A percentile compares a stretch with the other conserved stretches of the same genome.
phyloP scores from a whole-genome alignment of 2,888 invertebrate genomes.

The Podotricha telesiphe region DNA sequence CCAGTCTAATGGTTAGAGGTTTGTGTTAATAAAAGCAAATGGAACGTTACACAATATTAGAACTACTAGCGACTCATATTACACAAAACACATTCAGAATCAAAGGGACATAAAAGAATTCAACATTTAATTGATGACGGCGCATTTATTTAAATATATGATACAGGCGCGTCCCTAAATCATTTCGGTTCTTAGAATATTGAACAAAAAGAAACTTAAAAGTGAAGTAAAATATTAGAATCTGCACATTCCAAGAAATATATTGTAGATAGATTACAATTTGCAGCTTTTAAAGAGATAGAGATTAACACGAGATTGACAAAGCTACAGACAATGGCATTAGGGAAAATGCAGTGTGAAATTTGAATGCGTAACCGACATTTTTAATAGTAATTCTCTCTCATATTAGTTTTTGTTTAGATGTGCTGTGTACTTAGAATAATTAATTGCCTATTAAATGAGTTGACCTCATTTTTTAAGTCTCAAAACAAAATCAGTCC shows the following conservation, averaged over 20 bases:
- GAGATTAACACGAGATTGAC: conserved; percentile 27
- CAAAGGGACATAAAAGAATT: conserved; percentile 60
- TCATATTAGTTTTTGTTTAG: conserved; percentile 77
- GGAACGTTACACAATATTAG: conserved; percentile 34
- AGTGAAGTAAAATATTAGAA: neutral
- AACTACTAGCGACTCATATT: conserved; percentile 37
- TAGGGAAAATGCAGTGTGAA: conserved; percentile 52
- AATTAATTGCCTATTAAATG: conserved; percentile 60
- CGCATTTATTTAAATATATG: conserved; percentile 52
- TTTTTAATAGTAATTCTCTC: conserved; percentile 74
- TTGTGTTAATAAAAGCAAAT: conserved; percentile 26
- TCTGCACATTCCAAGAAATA: conserved; percentile 13
- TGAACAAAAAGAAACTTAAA: conserved; percentile 13
- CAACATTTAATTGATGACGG: conserved; percentile 57
- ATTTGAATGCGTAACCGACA: conserved; percentile 56
- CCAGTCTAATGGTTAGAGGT: conserved; percentile 12
- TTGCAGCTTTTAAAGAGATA: neutral
- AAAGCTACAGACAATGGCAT: neutral
- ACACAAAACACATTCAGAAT: conserved; percentile 33
- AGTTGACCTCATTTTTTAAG: conserved; percentile 68
- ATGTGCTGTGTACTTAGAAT: conserved; percentile 82
- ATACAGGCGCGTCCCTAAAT: neutral
- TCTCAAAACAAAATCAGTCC: conserved; percentile 76
- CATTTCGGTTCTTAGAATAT: conserved; percentile 9
- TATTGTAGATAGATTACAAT: conserved; percentile 6